Base-by-base conservation (phyloP, 2,113 vertebrate species). In the Eublepharis macularius region DNA sequence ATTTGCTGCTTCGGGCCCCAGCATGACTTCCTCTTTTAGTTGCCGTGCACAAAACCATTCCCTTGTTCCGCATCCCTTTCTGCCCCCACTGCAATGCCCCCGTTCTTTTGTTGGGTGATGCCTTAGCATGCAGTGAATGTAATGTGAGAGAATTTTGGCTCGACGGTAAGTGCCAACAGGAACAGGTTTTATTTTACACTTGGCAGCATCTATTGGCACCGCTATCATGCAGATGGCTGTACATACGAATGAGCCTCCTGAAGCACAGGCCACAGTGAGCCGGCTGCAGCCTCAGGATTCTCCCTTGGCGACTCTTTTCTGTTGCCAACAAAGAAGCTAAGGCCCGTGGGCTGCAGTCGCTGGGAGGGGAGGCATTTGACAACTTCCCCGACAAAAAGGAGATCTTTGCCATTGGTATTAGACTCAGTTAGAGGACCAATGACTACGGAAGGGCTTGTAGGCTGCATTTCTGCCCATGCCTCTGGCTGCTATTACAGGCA, bases 141-240 rank as follows among this genome's bases (percentile, higher is more conserved):
- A 41, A 13, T 49, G 49, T 0, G 36, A 6, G 69, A 83, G 36
- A 74, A 49, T 73, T 73, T 80, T 80, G 43, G 51, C 57, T 39
- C 21, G 75, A 14, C 51, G 0, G 21, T 26, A 54, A 75, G 81
- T 88, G 87, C 80, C 83, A 76, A 49, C 41, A 76, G 45, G 39
- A 85, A 73, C 68, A 83, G 76, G 65, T 77, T 80, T 85, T 75
- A 76, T 87, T 91, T 49, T 34, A 4, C 81, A 57, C 34, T 81
- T 82, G 79, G 79, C 83, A 82, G 66, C 51, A 43, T 2, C 11
- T 49, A 34, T 45, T 87, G 81, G 57, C 81, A 65, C 57, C 12
- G 29, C 36, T 34, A 17, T 34, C 12, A 51, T 49, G 45, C 75
- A 87, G 88, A 82, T 90, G 84, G 57, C 36, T 1, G 1, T 78